Percentiles rank a stretch among this genome's conserved stretches.
phyloP scores from a whole-genome alignment of 1,140 invertebrate genomes.

The Neotoxoptera formosana region DNA sequence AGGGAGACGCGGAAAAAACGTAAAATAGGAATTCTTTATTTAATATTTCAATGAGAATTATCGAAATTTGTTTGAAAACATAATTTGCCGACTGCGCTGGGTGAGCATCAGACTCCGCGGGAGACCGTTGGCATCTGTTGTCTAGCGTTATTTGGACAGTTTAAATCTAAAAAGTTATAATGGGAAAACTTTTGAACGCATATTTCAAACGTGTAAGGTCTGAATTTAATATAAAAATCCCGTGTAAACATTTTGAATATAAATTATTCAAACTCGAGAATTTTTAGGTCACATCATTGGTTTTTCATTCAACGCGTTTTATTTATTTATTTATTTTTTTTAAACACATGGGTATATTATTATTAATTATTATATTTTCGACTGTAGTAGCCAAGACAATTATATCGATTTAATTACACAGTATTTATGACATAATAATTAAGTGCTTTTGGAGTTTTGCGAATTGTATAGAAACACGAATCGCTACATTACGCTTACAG shows the following conservation, averaged over 20 bases:
- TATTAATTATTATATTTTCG: background rate
- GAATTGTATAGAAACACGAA: background rate
- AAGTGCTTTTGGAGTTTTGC: background rate
- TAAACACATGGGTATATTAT: background rate
- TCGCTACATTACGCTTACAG: background rate
- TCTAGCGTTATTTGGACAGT: slow-evolving; percentile 49
- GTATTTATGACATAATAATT: background rate
- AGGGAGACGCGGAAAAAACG: background rate
- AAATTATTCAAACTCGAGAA: background rate
- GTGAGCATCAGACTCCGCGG: background rate
- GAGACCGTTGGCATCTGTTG: slow-evolving; percentile 38
- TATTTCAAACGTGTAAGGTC: slow-evolving; percentile 31
- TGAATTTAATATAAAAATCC: slow-evolving; percentile 50
- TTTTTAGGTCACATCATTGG: background rate
- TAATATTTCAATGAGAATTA: slow-evolving; percentile 1
- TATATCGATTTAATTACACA: background rate
- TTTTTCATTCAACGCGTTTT: background rate
- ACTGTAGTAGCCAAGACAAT: background rate
- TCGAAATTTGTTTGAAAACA: slow-evolving; percentile 4
- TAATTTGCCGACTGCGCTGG: background rate
- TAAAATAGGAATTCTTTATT: background rate
- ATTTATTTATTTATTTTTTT: background rate
- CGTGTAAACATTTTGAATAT: slow-evolving; percentile 21
- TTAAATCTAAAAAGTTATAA: slow-evolving; percentile 58
- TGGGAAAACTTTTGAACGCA: slow-evolving; percentile 47